A percentile compares a stretch with the other conserved stretches of the same genome.
phyloP scores from a whole-genome alignment of 2,797 vertebrate species.

The Amblyopsis hoosieri region DNA sequence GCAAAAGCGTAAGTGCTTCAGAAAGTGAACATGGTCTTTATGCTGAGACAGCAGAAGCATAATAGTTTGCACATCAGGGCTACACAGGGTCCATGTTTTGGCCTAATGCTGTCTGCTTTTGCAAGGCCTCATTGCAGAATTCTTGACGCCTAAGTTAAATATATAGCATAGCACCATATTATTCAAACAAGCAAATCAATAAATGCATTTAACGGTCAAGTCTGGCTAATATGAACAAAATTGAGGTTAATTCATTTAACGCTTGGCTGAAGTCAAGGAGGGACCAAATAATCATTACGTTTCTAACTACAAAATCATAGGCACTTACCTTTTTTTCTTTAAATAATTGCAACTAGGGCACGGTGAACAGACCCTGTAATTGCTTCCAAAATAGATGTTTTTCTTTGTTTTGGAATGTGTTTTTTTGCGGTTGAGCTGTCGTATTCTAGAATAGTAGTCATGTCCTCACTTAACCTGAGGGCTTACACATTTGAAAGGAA shows the following conservation, averaged over 20 bases:
- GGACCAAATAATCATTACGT: constrained; percentile 1
- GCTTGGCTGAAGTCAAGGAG: neutral
- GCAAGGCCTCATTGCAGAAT: too few relatives aligned
- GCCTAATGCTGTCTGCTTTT: too few relatives aligned
- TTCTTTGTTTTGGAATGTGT: constrained; percentile 5
- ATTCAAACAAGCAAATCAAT: too few relatives aligned
- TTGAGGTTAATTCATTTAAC: too few relatives aligned
- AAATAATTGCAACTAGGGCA: constrained; percentile 15
- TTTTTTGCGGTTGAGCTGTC: constrained; percentile 1
- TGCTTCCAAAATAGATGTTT: constrained; percentile 11
- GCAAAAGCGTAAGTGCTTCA: constrained; percentile 87
- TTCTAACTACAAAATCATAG: constrained; percentile 15
- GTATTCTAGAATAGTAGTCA: neutral
- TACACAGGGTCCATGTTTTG: neutral
- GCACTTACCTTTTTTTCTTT: constrained; percentile 3
- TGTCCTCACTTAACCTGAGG: neutral
- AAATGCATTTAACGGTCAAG: neutral
- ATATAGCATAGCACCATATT: too few relatives aligned
- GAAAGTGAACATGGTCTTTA: constrained; percentile 15
- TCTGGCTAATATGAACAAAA: neutral
- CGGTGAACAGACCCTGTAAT: constrained; percentile 6
- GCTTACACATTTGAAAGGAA: neutral
- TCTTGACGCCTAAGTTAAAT: too few relatives aligned
- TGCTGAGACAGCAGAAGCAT: neutral
- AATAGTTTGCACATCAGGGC: neutral